Base-by-base conservation (phyloP, 2,113 vertebrate species). In the Centropus unirufus region DNA sequence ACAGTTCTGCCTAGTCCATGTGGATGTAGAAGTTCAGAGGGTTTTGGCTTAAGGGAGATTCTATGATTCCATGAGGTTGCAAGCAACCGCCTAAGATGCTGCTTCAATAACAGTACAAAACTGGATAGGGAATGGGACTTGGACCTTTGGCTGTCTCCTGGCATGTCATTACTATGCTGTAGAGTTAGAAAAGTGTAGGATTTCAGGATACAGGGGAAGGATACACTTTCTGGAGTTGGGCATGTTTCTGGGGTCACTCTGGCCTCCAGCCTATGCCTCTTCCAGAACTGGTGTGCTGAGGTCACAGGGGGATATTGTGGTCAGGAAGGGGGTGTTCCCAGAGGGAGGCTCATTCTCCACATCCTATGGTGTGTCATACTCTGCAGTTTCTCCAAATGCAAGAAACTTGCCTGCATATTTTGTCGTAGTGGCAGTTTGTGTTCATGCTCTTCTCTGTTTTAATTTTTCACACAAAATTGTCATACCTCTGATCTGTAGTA, bases 271-370 rank as follows among this genome's bases (percentile, higher is more conserved):
- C 39, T 5, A 1, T 2, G 4, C 29, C 30, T 76, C 24, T 51
- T 73, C 27, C 26, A 4, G 58, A 39, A 46, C 6, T 10, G 10
- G 10, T 22, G 23, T 73, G 36, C 0, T 5, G 40, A 2, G 2
- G 83, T 92, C 3, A 0, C 22, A 12, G 30, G 6, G 13, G 22
- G 3, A 17, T 49, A 30, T 11, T 0, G 3, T 30, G 27, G 34
- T 34, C 36, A 54, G 27, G 44, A 69, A 36, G 19, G 18, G 14
- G 17, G 2, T 13, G 79, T 66, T 68, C n/a, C 16, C 27, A 12
- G 14, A n/a, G 5, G 76, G 26, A 70, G 32, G 20, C 18, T 89
- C 30, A n/a, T 67, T 30, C 14, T 70, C 57, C 27, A 6, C 23
- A 54, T 19, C 34, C 30, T 15, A 2, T 61, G 22, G 52, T 23